Evolutionary conservation across 1,140 invertebrate genomes (phyloP).

Genomic region (Aphelinus certus): DNA sequence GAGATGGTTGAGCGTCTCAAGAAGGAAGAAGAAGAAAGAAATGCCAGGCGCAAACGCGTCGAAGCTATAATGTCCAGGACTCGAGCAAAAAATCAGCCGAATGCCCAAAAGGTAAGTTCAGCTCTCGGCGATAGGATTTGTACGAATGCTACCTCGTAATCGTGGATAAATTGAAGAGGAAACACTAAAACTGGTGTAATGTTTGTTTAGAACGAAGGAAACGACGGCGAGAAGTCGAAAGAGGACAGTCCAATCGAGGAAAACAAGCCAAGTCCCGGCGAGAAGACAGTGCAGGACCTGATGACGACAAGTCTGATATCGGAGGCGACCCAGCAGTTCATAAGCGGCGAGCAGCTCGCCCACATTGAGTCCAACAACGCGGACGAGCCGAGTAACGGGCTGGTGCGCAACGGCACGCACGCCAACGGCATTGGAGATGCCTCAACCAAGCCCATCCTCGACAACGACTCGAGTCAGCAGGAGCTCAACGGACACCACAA

Average conservation of each 20-base stretch:
- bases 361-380: constrained; percentile 53
- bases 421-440: constrained; percentile 57
- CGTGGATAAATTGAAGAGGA: neutral
- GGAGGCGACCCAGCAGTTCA: constrained; percentile 62
- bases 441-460: constrained; percentile 55
- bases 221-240: constrained; percentile 60
- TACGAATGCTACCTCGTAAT: neutral
- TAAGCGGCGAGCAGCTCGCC: constrained; percentile 58
- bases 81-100: constrained; percentile 71
- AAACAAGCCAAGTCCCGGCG: constrained; percentile 51
- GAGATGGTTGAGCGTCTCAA: constrained; percentile 80
- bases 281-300: constrained; percentile 55
- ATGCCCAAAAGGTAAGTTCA: constrained; percentile 59
- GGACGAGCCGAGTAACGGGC: constrained; percentile 41
- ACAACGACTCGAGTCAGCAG: constrained; percentile 58
- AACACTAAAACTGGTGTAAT: neutral
- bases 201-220: constrained; percentile 53
- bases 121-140: too few relatives aligned
- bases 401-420: constrained; percentile 61
- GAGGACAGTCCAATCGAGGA: constrained; percentile 61
- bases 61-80: constrained; percentile 87
- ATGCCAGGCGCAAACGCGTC: constrained; percentile 79
- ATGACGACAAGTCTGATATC: constrained; percentile 64
- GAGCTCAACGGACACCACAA: constrained; percentile 63
- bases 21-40: constrained; percentile 82